Evolutionary conservation across 2,113 vertebrate species (phyloP), one percentile per base, ranked within the genome.

Genomic region (Melanerpes aurifrons): DNA sequence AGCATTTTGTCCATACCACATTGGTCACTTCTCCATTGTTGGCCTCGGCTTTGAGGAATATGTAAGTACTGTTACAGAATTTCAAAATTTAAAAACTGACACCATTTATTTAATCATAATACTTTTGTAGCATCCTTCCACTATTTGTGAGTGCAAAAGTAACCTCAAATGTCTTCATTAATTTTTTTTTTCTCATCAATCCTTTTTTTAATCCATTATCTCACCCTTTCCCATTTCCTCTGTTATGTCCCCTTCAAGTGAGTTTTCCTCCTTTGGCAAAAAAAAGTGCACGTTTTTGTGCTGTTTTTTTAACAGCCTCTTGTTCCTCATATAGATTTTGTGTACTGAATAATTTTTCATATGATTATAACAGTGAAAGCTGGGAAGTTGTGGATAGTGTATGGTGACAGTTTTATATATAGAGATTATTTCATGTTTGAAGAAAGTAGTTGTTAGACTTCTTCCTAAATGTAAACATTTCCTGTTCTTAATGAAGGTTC

Each of bases 1-100:
- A 99, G 99, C 99, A 40, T 99, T 99, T 97, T 99, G 99, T 95
- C 99, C 99, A 1, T 99, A 99, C 94, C 99, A 99, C 94, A 99
- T 99, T 45, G 99, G 99, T 63, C 99, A 99, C 96, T 99, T 99
- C 96, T 99, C 99, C 74, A 98, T 99, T 71, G 98, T 99, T 96
- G 99, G 98, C 86, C 97, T 99, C 86, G 99, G 99, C 82, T 99
- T 99, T 97, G 98, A 99, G 95, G 98, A 99, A 90, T 98, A 99
- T 73, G 99, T 99, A 97, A 99, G 99, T 99, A 97, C 74, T 54
- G 56, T 31, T 97, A 72, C 48, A 56, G 58, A 86, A 86, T 73
- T 53, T 91, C 50, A 77, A 47, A 91, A 62, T 81, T 0, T 12
- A 53, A 57, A 61, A 76, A 40, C 6, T 95, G 48, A 3, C 1